Evolutionary conservation across 2,888 invertebrate genomes (phyloP).

Genomic region (Xestia c-nigrum): DNA sequence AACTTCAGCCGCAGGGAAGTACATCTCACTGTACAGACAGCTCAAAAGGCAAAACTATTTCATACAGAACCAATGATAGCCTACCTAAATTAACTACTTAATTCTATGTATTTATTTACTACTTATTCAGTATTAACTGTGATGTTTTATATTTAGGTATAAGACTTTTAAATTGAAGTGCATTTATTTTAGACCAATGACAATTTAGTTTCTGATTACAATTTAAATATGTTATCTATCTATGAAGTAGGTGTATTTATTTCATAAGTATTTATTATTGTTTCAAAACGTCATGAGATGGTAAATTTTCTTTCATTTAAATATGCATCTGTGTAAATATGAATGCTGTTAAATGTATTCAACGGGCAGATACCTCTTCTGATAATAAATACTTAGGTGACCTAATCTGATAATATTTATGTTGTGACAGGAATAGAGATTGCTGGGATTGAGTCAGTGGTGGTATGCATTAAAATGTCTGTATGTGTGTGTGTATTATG

Average conservation of each 20-base stretch:
- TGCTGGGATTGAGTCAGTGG: constrained; percentile 37
- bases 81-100: constrained; percentile 67
- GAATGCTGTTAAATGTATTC: constrained; percentile 24
- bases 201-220: constrained; percentile 74
- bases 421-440: constrained; percentile 38
- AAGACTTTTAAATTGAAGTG: constrained; percentile 83
- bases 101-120: constrained; percentile 79
- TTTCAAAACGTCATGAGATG: constrained; percentile 44
- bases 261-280: constrained; percentile 62
- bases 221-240: constrained; percentile 65
- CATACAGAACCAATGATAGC: constrained; percentile 86
- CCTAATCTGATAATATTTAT: constrained; percentile 46
- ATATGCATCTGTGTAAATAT: constrained; percentile 53
- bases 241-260: constrained; percentile 60
- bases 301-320: constrained; percentile 37
- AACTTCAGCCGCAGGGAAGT: constrained; percentile 95
- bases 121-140: constrained; percentile 89
- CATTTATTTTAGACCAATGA: constrained; percentile 89
- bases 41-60: constrained; percentile 90
- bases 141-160: constrained; percentile 86
- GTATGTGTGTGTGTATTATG: constrained; percentile 46
- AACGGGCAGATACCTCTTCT: constrained; percentile 34
- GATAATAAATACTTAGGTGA: constrained; percentile 57
- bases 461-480: constrained; percentile 42
- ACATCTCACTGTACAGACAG: constrained; percentile 95